Evolutionary conservation across 37 sponge, comb jelly and placozoan genomes (phyloP).

Genomic region (Dysidea cf. avara): DNA sequence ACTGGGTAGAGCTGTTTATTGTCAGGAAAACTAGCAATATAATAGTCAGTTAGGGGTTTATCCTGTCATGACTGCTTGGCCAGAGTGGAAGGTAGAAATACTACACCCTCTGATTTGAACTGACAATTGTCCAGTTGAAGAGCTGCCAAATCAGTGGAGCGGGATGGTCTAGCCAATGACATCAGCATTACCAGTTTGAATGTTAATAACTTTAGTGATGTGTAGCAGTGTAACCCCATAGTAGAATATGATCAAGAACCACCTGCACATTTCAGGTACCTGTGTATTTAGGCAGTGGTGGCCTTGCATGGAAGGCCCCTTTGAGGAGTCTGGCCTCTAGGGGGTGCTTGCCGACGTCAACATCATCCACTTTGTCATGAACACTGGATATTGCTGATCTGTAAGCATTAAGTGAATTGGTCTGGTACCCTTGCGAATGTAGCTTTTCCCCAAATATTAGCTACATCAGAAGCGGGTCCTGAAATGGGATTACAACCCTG

Average conservation of each 20-base stretch:
- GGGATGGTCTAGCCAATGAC: slow-evolving; percentile 32
- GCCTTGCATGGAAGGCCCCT: slow-evolving; percentile 24
- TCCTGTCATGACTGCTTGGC: slow-evolving; percentile 21
- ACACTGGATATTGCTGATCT: slow-evolving; percentile 34
- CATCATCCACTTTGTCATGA: slow-evolving; percentile 24
- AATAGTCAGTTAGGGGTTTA: slow-evolving; percentile 17
- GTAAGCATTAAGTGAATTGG: too few species aligned
- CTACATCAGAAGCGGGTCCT: slow-evolving; percentile 34
- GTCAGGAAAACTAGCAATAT: slow-evolving; percentile 6
- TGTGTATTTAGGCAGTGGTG: slow-evolving; percentile 28
- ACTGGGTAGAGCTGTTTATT: slow-evolving; percentile 36
- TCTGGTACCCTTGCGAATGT: slow-evolving; percentile 10
- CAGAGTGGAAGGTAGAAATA: slow-evolving; percentile 17
- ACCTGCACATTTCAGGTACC: slow-evolving; percentile 7
- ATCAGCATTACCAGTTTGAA: slow-evolving; percentile 35
- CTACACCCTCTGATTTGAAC: slow-evolving; percentile 25
- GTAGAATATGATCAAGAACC: slow-evolving; percentile 7
- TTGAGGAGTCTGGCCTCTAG: slow-evolving; percentile 14
- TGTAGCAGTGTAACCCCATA: background rate
- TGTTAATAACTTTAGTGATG: slow-evolving; percentile 20
- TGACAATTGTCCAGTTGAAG: background rate
- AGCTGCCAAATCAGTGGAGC: slow-evolving; percentile 23
- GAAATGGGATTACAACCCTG: slow-evolving; percentile 59
- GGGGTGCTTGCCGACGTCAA: slow-evolving; percentile 30
- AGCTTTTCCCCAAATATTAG: slow-evolving; percentile 43